These are phyloP conservation scores for Synergus japonicus DNA, from an alignment of 2,888 invertebrate genomes.

Conservation along the genomic window DNA sequence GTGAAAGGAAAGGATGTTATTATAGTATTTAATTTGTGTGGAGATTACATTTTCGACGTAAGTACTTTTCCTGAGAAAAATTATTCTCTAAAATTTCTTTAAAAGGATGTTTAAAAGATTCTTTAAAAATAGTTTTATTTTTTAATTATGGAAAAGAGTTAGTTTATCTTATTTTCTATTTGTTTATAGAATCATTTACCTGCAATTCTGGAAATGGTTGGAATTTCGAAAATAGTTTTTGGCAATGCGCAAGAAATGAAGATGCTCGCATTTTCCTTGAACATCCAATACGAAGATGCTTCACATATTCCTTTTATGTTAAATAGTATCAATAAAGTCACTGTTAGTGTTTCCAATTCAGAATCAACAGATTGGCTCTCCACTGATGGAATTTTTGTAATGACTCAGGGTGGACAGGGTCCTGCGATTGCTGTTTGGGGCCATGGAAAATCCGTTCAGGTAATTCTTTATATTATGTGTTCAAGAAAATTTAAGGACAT, in stretches of 20 bases:
- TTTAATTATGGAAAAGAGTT: background rate
- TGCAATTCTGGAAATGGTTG: slow-evolving; percentile 72
- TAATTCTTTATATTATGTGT: slow-evolving; percentile 46
- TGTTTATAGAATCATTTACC: slow-evolving; percentile 66
- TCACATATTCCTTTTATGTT: slow-evolving; percentile 70
- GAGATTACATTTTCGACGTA: slow-evolving; percentile 73
- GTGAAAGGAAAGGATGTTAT: slow-evolving; percentile 69
- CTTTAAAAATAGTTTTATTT: background rate
- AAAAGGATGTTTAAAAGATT: too few relatives aligned
- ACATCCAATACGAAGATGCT: slow-evolving; percentile 66
- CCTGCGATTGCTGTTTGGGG: slow-evolving; percentile 73
- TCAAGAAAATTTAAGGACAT: background rate
- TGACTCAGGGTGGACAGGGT: slow-evolving; percentile 70
- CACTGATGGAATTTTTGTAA: slow-evolving; percentile 69
- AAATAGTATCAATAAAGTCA: slow-evolving; percentile 69
- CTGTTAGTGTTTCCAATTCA: slow-evolving; percentile 65
- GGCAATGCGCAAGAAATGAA: slow-evolving; percentile 71
- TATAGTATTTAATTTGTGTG: slow-evolving; percentile 74
- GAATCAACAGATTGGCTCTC: slow-evolving; percentile 65
- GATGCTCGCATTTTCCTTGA: slow-evolving; percentile 67
- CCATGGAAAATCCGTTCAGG: slow-evolving; percentile 65
- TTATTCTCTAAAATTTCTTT: background rate
- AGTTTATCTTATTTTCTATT: background rate
- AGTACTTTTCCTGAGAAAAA: slow-evolving; percentile 6
- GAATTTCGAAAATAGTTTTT: slow-evolving; percentile 70